Evolutionary conservation across 2,113 vertebrate species (phyloP).

Genomic region (Pitta sordida): DNA sequence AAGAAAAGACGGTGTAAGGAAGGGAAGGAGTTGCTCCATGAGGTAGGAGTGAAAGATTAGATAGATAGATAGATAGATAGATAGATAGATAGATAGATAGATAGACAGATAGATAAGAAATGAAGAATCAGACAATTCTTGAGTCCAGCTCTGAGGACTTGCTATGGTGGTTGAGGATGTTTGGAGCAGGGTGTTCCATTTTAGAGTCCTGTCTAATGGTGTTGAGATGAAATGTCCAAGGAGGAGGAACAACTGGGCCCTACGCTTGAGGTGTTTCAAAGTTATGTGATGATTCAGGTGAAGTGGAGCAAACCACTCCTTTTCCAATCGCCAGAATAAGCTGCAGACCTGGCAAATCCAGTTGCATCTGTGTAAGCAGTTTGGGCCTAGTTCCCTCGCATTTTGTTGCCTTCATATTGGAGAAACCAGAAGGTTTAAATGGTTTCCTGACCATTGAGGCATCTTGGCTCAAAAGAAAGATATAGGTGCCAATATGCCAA

Average conservation of each 20-base stretch:
- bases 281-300: background rate
- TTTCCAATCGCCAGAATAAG: background rate
- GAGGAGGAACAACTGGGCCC: background rate
- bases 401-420: background rate
- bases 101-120: background rate
- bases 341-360: background rate
- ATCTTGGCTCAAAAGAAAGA: background rate
- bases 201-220: background rate
- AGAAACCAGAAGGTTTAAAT: background rate
- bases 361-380: background rate
- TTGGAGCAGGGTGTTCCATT: background rate
- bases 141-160: background rate
- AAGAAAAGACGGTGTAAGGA: conserved; percentile 6
- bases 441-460: background rate
- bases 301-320: background rate
- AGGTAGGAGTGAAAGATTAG: background rate
- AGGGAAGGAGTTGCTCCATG: conserved; percentile 27
- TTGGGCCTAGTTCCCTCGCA: background rate
- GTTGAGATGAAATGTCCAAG: background rate
- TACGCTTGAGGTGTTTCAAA: background rate
- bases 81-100: background rate
- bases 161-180: background rate
- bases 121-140: background rate
- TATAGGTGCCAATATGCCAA: background rate
- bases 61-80: background rate